phyloP scores from a whole-genome alignment of 2,888 invertebrate species.

The Creontiades dilutus region DNA sequence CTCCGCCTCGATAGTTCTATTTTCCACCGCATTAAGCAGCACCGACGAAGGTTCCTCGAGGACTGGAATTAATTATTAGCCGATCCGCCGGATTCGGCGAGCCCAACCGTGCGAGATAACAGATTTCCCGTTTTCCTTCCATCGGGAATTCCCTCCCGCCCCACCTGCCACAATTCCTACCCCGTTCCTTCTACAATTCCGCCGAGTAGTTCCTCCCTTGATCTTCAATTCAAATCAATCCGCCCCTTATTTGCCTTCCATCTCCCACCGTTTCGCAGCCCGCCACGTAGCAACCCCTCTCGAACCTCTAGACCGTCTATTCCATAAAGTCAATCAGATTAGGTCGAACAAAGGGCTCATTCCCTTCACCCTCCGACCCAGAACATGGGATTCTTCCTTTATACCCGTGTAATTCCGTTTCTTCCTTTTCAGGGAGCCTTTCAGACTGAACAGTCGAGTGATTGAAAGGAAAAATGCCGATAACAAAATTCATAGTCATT shows the following conservation, averaged over 20 bases:
- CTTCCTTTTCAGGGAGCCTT: constrained; percentile 21
- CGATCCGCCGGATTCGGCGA: constrained; percentile 37
- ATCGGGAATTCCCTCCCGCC: background rate
- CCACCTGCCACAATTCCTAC: background rate
- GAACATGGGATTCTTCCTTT: constrained; percentile 29
- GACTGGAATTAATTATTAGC: constrained; percentile 50
- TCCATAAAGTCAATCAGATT: constrained; percentile 67
- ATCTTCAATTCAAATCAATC: constrained; percentile 65
- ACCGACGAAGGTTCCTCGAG: background rate
- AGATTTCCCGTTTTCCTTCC: constrained; percentile 49
- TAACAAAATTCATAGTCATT: background rate
- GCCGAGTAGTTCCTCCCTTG: constrained; percentile 53
- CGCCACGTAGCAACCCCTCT: background rate
- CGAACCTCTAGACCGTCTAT: background rate
- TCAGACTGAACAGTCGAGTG: background rate
- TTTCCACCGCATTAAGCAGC: constrained; percentile 34
- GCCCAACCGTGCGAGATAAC: constrained; percentile 50
- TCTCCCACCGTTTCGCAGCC: background rate
- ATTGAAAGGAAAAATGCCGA: background rate
- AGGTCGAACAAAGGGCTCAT: constrained; percentile 60
- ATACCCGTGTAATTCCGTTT: constrained; percentile 34
- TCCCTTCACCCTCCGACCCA: background rate
- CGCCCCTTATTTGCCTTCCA: constrained; percentile 59
- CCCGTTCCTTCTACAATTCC: constrained; percentile 24
- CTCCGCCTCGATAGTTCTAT: constrained; percentile 1